Evolutionary conservation across 2,113 vertebrate species (phyloP).

Genomic region (Sylvia atricapilla): DNA sequence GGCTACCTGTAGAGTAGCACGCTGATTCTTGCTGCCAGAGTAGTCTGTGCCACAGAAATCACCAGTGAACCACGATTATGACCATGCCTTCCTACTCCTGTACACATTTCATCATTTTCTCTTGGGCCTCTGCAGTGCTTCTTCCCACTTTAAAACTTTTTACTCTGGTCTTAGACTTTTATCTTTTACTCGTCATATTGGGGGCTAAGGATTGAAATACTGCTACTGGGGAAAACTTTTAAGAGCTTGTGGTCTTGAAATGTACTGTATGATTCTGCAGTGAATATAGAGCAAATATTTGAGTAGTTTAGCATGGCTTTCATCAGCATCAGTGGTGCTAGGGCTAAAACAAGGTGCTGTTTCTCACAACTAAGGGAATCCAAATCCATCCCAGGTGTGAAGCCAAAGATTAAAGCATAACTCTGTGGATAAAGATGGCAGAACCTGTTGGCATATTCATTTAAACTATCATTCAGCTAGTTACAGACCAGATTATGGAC

Average conservation of each 20-base stretch:
- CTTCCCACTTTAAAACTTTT: slow-evolving; percentile 38
- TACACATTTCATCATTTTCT: not conserved
- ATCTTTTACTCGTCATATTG: not conserved
- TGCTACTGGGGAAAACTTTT: slow-evolving; percentile 48
- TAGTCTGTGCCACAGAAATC: not conserved
- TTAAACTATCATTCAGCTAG: not conserved
- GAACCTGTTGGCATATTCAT: not conserved
- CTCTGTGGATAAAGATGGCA: not conserved
- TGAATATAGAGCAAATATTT: not conserved
- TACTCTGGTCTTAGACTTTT: slow-evolving; percentile 28
- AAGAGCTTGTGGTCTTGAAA: not conserved
- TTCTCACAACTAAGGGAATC: not conserved
- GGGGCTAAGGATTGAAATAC: slow-evolving; percentile 66
- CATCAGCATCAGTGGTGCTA: not conserved
- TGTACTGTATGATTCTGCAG: not conserved
- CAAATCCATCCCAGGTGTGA: not conserved
- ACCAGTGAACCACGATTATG: not conserved
- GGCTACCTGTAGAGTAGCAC: not conserved
- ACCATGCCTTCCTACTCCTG: not conserved
- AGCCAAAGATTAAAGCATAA: not conserved
- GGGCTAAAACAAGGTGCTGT: not conserved
- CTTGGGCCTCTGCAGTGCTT: slow-evolving; percentile 1
- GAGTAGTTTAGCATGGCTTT: not conserved
- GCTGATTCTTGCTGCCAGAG: not conserved
- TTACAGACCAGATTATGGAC: not conserved